Evolutionary conservation across 2,797 vertebrate species (phyloP), one percentile per base, ranked within the genome.

Genomic region (Enteromius afrohamiltoni): DNA sequence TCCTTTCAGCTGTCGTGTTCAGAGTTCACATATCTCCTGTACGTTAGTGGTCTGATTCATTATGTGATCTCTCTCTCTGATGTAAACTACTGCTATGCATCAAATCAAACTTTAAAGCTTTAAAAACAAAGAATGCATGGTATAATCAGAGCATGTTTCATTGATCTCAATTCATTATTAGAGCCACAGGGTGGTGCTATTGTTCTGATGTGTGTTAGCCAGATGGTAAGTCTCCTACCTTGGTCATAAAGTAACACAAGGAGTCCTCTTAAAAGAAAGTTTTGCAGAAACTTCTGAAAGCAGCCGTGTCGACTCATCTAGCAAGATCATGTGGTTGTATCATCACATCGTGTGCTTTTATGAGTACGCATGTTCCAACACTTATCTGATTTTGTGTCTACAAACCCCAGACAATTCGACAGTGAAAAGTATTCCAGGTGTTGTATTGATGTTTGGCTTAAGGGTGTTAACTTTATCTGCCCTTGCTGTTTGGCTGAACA

Each of bases 401-500:
- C 78, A 42, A 69, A 80, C 87, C 53, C 51, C 74, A 51, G 37
- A 80, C 11, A 73, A 3, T 74, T 69, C 0, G 6, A 26, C 8
- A 8, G 31, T 0, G 11, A 42, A 70, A 74, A 16, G 34, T 67
- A 51, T 80, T 71, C 9, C 37, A 42, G 37, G 70, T 77, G 68
- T 84, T 71, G 34, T 60, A 71, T 51, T 53, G 8, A n/a, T 64
- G 34, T 5, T 76, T 73, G n/a, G 31, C 16, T 13, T 49, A 29
- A 37, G 40, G 87, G 29, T 58, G 69, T 84, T 89, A 84, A 90
- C 51, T 85, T 87, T 69, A 86, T 82, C 81, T 70, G 10, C 62
- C 74, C 19, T 3, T 9, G 14, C 31, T n/a, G 34, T 60, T 10
- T 84, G 51, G 55, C 49, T 80, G 90, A 89, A 93, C 91, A 88